Evolutionary conservation across 2,888 invertebrate species (phyloP), one percentile per base, ranked within the genome.

Genomic region (Tridacna gigas): DNA sequence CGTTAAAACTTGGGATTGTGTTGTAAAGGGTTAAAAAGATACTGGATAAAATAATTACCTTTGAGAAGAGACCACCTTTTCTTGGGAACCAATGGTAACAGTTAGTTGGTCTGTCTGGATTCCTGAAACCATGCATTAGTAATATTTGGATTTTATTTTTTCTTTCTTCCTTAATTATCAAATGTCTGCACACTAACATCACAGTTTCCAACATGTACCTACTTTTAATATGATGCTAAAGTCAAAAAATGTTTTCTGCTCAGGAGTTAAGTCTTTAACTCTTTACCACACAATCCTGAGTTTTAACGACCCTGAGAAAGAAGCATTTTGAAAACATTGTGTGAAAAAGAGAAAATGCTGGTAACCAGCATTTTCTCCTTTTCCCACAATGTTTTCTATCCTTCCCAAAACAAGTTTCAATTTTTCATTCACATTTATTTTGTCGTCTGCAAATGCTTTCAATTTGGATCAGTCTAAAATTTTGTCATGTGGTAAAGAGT

Each of bases 41-140:
- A 63, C 13, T 22, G 22, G 22, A 22, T 4, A 5, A 48, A 22
- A 51, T 22, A 71, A 20, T 20, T 79, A 83, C 83, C 79, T 77
- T 65, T 83, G 79, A n/a, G 78, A 37, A 65, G 82, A 80, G 12
- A 86, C 48, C 20, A 86, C 71, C 63, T 82, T 80, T 28, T 80
- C 77, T 45, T 80, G 80, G 4, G 22, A 37, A 25, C 77, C 82
- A 22, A 63, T 61, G 63, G 77, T 56, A 28, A 79, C 77, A 25
- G 51, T 45, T 18, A 84, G n/a, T 25, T 79, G 71, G 48, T 51
- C 60, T 13, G 48, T 65, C 45, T 45, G 25, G 1, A 77, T 37
- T 66, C 77, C 81, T 81, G 66, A 25, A 71, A 37, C 7, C 37
- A 37, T 37, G 7, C 37, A 37, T 37, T 37, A 37, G 37, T 37